A percentile compares a stretch with the other conserved stretches of the same genome.
phyloP scores from a whole-genome alignment of 92 coral and sea anemone genomes.

The Palythoa grandiflora region DNA sequence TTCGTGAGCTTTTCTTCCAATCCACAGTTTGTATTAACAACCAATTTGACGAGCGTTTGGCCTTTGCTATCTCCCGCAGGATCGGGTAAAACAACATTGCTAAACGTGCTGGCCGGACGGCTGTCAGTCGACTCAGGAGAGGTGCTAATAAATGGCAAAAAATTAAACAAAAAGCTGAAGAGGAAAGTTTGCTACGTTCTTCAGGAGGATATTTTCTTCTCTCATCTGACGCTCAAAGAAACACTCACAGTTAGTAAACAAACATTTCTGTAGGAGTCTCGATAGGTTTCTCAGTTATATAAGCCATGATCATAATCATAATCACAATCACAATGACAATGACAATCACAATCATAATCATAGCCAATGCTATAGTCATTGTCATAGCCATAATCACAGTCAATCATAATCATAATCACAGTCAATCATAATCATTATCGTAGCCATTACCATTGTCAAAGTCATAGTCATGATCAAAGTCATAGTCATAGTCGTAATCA shows the following conservation, averaged over 20 bases:
- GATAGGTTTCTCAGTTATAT: too few relatives aligned
- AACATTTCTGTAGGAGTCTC: too few relatives aligned
- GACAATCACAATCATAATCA: too few relatives aligned
- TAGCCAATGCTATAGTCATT: too few relatives aligned
- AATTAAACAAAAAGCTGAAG: conserved; percentile 79
- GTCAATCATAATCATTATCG: too few relatives aligned
- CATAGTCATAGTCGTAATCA: too few relatives aligned
- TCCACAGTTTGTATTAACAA: background rate
- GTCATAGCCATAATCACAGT: too few relatives aligned
- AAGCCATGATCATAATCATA: too few relatives aligned
- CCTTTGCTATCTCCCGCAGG: conserved; percentile 55
- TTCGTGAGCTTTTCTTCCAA: background rate
- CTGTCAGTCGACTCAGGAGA: conserved; percentile 79
- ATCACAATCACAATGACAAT: too few relatives aligned
- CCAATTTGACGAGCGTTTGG: background rate
- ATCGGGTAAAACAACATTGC: conserved; percentile 93
- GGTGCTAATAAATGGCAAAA: conserved; percentile 86
- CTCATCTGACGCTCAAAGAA: conserved; percentile 87
- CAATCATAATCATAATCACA: too few relatives aligned
- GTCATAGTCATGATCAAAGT: too few relatives aligned
- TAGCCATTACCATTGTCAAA: too few relatives aligned
- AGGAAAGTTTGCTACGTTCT: conserved; percentile 90
- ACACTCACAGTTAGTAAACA: conserved; percentile 81
- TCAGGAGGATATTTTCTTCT: conserved; percentile 96
- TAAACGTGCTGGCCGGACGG: conserved; percentile 93